Evolutionary conservation across 2,797 vertebrate genomes (phyloP).

Genomic region (Coregonus sp.): DNA sequence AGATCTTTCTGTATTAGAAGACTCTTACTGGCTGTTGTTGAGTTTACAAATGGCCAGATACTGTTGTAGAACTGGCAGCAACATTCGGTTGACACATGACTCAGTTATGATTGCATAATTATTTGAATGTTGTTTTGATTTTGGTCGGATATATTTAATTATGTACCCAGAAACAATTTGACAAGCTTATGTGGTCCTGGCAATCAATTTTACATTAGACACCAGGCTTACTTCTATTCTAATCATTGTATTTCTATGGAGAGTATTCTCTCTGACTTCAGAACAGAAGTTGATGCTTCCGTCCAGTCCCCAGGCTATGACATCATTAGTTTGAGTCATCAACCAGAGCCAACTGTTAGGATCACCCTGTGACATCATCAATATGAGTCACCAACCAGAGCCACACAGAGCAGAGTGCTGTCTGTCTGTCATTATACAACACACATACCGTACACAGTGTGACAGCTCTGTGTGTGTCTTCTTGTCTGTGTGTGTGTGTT

Average conservation of each 20-base stretch:
- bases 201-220: too few species aligned
- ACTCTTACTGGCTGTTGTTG: constrained; percentile 5
- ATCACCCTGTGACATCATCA: constrained; percentile 33
- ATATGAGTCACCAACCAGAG: constrained; percentile 42
- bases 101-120: background rate
- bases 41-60: background rate
- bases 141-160: too few species aligned
- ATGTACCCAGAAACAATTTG: too few species aligned
- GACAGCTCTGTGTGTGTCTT: background rate
- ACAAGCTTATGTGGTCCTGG: too few species aligned
- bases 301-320: constrained; percentile 46
- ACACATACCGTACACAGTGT: background rate
- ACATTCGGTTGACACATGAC: background rate
- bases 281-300: constrained; percentile 35
- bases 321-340: constrained; percentile 38
- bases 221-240: too few species aligned
- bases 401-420: constrained; percentile 29
- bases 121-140: background rate
- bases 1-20: constrained; percentile 15
- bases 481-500: constrained; percentile 8
- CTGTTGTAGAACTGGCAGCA: background rate
- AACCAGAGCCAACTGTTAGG: constrained; percentile 38
- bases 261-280: background rate
- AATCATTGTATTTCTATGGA: too few species aligned
- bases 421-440: constrained; percentile 41